Percentiles rank a stretch among this genome's conserved stretches.
phyloP scores from a whole-genome alignment of 2,113 vertebrate genomes.

The Bagarius yarrelli region DNA sequence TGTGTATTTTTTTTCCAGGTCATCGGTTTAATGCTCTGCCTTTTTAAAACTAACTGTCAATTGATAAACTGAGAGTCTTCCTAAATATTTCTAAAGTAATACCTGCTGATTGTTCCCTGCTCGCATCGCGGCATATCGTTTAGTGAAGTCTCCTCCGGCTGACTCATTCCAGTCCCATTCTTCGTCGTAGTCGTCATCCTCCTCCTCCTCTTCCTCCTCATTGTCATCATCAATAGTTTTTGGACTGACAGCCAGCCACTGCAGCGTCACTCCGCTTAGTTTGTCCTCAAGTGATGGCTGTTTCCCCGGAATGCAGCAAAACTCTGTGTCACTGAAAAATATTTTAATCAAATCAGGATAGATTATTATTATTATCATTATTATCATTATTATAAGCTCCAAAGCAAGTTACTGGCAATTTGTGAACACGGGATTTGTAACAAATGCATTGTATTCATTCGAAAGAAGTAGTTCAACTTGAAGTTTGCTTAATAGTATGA shows the following conservation, averaged over 20 bases:
- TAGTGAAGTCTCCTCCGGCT: conserved; percentile 69
- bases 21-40: too few relatives aligned
- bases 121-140: conserved; percentile 60
- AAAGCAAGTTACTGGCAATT: background rate
- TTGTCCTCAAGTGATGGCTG: background rate
- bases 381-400: too few relatives aligned
- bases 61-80: background rate
- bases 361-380: too few relatives aligned
- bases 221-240: conserved; percentile 55
- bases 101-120: conserved; percentile 76
- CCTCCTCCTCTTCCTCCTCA: conserved; percentile 32
- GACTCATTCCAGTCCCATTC: conserved; percentile 79
- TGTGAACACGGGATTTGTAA: background rate
- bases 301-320: background rate
- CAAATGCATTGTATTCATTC: too few relatives aligned
- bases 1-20: too few relatives aligned
- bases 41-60: background rate
- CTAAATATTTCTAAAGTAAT: background rate
- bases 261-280: conserved; percentile 22
- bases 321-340: conserved; percentile 12
- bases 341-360: background rate
- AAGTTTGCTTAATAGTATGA: background rate
- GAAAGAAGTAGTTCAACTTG: too few relatives aligned
- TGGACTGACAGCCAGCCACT: conserved; percentile 37
- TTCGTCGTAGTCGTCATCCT: conserved; percentile 67